phyloP scores from a whole-genome alignment of 2,888 invertebrate genomes.

The Agonopterix heracliana region DNA sequence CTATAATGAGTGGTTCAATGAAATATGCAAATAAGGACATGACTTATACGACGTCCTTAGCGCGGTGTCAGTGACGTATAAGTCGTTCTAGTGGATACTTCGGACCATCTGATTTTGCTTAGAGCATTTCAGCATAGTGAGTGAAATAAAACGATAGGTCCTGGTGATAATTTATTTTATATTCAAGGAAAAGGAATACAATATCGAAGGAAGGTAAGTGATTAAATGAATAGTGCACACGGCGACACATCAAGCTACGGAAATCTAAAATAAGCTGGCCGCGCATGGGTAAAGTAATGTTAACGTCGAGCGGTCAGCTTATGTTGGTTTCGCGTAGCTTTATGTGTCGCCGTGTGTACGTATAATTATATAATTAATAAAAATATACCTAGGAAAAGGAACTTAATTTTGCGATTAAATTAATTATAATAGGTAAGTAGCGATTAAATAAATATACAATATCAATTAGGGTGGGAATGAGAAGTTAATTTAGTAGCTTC shows the following conservation, averaged over 20 bases:
- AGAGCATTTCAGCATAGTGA: slow-evolving; percentile 3
- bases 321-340: no score
- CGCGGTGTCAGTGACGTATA: slow-evolving; percentile 46
- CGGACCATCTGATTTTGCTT: slow-evolving; percentile 7
- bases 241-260: no score
- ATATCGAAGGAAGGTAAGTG: slow-evolving; percentile 9
- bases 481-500: not conserved
- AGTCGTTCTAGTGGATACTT: slow-evolving; percentile 42
- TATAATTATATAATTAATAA: not conserved
- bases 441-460: no score
- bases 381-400: not conserved
- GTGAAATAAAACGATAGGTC: slow-evolving; percentile 19
- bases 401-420: no score
- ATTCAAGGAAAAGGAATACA: slow-evolving; percentile 16
- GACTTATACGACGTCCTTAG: slow-evolving; percentile 32
- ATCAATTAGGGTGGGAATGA: no score
- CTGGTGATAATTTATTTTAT: slow-evolving; percentile 40
- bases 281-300: no score
- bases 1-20: slow-evolving; percentile 41
- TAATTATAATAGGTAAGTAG: no score
- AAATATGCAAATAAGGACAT: slow-evolving; percentile 46
- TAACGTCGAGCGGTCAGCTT: no score
- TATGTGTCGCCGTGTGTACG: no score
- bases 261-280: no score
- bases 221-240: not conserved